phyloP scores from a whole-genome alignment of 2,888 invertebrate species.

The Baronia brevicornis region DNA sequence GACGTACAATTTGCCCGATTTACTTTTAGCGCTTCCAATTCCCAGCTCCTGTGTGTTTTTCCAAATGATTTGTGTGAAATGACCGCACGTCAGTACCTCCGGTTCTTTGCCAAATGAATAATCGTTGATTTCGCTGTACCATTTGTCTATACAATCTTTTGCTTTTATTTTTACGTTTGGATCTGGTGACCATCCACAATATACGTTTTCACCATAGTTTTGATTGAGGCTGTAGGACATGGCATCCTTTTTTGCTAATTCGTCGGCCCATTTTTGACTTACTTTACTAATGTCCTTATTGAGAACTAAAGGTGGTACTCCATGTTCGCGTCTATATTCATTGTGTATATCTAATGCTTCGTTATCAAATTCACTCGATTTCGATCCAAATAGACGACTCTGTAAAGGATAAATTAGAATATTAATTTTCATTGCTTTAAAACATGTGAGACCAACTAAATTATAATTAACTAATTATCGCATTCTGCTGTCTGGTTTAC shows the following conservation, averaged over 20 bases:
- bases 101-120: conserved; percentile 82
- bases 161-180: conserved; percentile 79
- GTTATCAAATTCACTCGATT: conserved; percentile 54
- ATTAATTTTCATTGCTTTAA: no score
- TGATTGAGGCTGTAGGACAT: conserved; percentile 80
- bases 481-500: no score
- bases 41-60: conserved; percentile 83
- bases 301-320: conserved; percentile 63
- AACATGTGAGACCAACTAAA: no score
- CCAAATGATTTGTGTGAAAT: conserved; percentile 90
- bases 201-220: conserved; percentile 82
- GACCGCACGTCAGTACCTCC: conserved; percentile 77
- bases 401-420: conserved; percentile 42
- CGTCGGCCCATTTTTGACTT: conserved; percentile 83
- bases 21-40: conserved; percentile 83
- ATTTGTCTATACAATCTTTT: conserved; percentile 81
- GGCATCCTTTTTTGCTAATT: conserved; percentile 77
- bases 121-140: conserved; percentile 85
- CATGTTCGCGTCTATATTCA: conserved; percentile 60
- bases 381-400: conserved; percentile 59
- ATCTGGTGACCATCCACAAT: conserved; percentile 80
- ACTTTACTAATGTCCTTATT: conserved; percentile 78
- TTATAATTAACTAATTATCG: no score
- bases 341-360: conserved; percentile 62
- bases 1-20: conserved; percentile 86